phyloP scores from a whole-genome alignment of 2,888 invertebrate genomes.

The Luffia ferchaultella region DNA sequence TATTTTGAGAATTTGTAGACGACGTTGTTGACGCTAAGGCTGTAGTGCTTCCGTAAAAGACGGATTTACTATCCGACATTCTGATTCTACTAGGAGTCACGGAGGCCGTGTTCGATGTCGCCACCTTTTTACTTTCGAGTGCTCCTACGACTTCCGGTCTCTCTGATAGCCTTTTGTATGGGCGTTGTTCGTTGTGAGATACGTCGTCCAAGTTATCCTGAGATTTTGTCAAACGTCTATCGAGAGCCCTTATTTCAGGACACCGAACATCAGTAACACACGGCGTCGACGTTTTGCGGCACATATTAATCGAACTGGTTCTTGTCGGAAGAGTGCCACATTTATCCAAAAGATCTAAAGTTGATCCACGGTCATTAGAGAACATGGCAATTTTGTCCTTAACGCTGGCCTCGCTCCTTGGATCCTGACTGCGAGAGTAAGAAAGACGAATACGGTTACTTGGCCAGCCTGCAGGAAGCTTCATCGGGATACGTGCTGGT shows the following conservation, averaged over 20 bases:
- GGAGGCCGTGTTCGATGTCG: constrained; percentile 15
- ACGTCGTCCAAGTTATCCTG: constrained; percentile 63
- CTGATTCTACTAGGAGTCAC: constrained; percentile 18
- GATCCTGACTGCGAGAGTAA: constrained; percentile 73
- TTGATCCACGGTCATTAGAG: constrained; percentile 61
- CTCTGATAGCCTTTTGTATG: constrained; percentile 39
- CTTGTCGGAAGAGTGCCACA: constrained; percentile 45
- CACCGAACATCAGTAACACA: constrained; percentile 22
- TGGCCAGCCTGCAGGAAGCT: constrained; percentile 35
- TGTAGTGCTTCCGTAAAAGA: constrained; percentile 55
- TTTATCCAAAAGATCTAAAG: constrained; percentile 47
- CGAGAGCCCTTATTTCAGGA: constrained; percentile 41
- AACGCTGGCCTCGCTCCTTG: constrained; percentile 82
- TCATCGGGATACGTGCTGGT: constrained; percentile 41
- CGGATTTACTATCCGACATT: constrained; percentile 38
- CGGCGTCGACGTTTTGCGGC: constrained; percentile 34
- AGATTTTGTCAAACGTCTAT: constrained; percentile 53
- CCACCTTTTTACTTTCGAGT: constrained; percentile 31
- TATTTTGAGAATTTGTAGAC: constrained; percentile 34
- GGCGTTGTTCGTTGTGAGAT: constrained; percentile 55
- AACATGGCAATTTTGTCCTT: constrained; percentile 90
- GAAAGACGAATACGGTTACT: constrained; percentile 39
- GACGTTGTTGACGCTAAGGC: constrained; percentile 32
- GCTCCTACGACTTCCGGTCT: constrained; percentile 63
- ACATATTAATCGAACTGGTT: constrained; percentile 23